phyloP scores from a whole-genome alignment of 1,140 invertebrate genomes.

The Heliconius hermathena region DNA sequence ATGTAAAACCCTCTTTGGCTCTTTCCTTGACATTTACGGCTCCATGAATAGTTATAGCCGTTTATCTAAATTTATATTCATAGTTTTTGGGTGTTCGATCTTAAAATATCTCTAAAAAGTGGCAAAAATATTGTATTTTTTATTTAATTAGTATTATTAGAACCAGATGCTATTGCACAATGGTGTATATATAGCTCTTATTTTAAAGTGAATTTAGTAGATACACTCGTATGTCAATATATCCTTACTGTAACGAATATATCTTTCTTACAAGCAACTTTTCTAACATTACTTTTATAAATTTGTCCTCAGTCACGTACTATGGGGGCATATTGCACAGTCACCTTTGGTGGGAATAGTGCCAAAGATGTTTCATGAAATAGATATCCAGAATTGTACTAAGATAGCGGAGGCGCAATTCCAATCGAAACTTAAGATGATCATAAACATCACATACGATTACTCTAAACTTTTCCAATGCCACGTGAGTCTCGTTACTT shows the following conservation, averaged over 20 bases:
- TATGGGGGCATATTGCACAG: constrained; percentile 27
- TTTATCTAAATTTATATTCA: constrained; percentile 30
- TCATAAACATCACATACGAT: constrained; percentile 66
- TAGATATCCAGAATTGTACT: constrained; percentile 50
- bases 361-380: constrained; percentile 48
- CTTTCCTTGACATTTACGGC: constrained; percentile 52
- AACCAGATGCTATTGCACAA: background rate
- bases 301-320: constrained; percentile 30
- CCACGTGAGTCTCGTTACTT: constrained; percentile 50
- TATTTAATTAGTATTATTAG: background rate
- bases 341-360: constrained; percentile 44
- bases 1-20: constrained; percentile 45
- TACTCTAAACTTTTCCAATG: constrained; percentile 50
- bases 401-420: constrained; percentile 49
- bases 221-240: background rate
- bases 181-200: background rate
- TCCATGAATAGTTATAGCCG: constrained; percentile 38
- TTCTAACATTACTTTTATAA: constrained; percentile 3
- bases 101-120: background rate
- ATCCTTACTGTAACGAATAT: background rate
- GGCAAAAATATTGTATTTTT: too few species aligned
- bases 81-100: background rate
- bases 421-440: constrained; percentile 59
- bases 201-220: background rate
- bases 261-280: background rate